Base-by-base conservation (phyloP, 2,113 vertebrate genomes). In the Chelonoidis abingdonii region DNA sequence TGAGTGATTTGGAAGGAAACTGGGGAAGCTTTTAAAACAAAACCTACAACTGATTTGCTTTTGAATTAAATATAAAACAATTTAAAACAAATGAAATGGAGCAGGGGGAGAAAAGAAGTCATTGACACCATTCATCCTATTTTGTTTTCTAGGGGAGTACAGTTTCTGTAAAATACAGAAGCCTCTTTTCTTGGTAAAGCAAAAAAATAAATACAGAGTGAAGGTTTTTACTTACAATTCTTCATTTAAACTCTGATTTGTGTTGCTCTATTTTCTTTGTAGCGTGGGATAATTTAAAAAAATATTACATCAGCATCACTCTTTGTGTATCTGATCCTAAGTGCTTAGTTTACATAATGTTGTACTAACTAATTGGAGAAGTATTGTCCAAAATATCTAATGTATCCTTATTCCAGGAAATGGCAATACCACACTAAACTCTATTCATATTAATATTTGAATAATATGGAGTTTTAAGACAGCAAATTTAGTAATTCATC, bases 51-150 rank as follows among this genome's bases (percentile, higher is more conserved):
- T 72, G 80, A n/a, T n/a, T 95, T 72, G 16, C 29, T 86, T 72
- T 84, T 38, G 13, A 94, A 92, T 8, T 84, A 94, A 89, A 65
- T 84, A 93, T 94, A 65, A 89, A 86, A n/a, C 24, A 50, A 3
- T 80, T 95, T 90, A 56, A 94, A 83, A 76, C 35, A 6, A 49
- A 44, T 84, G 38, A 83, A 89, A 56, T 10, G 11, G 0, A 0
- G 78, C 57, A 1, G 7, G 9, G 29, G 90, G 29, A 59, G n/a
- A 5, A 82, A 84, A 27, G 91, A 83, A 53, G 11, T 50, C 1
- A 27, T 29, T 21, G 89, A 1, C 47, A 8, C 1, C 4, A 50
- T 88, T 82, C 50, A 76, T 47, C 1, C 1, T 49, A 1, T 49
- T 86, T 80, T 92, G 5, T 2, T 1, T 62, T 79, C 25, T n/a